phyloP scores from a whole-genome alignment of 2,888 invertebrate genomes.

The Epirrhoe alternata region DNA sequence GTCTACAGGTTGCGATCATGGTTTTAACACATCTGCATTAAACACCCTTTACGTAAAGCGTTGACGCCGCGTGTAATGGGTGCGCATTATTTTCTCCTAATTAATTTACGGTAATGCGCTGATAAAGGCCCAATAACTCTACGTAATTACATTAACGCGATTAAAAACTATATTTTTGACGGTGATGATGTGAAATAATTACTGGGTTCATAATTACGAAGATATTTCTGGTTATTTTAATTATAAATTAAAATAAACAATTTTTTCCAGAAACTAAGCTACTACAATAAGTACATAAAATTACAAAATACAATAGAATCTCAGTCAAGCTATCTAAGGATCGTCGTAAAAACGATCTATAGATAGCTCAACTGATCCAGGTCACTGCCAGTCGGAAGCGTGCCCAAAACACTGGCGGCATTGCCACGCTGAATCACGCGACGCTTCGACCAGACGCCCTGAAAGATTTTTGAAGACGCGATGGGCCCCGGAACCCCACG shows the following conservation, averaged over 20 bases:
- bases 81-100: conserved; percentile 68
- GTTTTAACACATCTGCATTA: conserved; percentile 18
- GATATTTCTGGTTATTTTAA: not conserved
- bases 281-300: too few species aligned
- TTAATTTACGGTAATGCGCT: conserved; percentile 76
- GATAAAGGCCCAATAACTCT: conserved; percentile 56
- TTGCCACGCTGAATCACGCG: too few species aligned
- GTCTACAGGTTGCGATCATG: too few species aligned
- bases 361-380: too few species aligned
- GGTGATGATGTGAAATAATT: conserved; percentile 14
- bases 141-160: conserved; percentile 46
- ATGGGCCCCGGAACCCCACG: not conserved
- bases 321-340: too few species aligned
- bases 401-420: too few species aligned
- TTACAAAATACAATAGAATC: too few species aligned
- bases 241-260: not conserved
- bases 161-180: conserved; percentile 42
- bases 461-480: too few species aligned
- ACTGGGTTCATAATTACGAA: not conserved
- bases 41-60: conserved; percentile 50
- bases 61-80: conserved; percentile 62
- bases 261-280: too few species aligned
- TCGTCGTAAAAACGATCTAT: too few species aligned
- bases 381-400: too few species aligned
- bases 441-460: too few species aligned